Conservation (phyloP, 2,797 vertebrate species). For the Dendrocincla tyrannina region DNA sequence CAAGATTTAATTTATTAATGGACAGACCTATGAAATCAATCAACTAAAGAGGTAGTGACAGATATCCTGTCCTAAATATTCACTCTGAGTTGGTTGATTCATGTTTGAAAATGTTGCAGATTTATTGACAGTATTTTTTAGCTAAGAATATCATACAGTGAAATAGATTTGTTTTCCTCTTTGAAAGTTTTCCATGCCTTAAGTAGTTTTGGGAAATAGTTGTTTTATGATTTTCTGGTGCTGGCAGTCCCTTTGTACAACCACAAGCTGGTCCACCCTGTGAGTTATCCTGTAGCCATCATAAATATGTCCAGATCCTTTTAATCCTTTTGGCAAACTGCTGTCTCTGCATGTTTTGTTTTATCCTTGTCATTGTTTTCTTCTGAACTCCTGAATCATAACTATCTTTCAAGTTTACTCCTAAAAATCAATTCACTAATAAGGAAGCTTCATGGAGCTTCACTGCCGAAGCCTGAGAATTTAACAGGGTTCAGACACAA, state of each 20-base stretch:
- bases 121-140: not conserved
- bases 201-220: not conserved
- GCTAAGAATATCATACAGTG: not conserved
- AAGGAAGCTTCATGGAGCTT: not conserved
- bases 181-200: accelerated
- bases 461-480: not conserved
- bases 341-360: not conserved
- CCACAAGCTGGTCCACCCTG: not conserved
- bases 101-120: not conserved
- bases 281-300: not conserved
- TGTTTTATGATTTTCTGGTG: not conserved
- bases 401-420: not conserved
- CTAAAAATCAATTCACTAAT: not conserved
- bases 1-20: not conserved
- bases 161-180: not conserved
- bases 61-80: not conserved
- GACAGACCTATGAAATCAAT: not conserved
- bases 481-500: not conserved
- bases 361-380: not conserved
- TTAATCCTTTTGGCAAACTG: not conserved
- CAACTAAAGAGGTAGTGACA: not conserved
- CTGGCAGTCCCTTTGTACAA: not conserved
- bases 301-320: not conserved
- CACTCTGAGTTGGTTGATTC: not conserved
- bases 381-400: not conserved